These are phyloP conservation scores for Cryptophagus acutangulus DNA, from an alignment of 2,888 invertebrate species.

Conservation along the genomic window DNA sequence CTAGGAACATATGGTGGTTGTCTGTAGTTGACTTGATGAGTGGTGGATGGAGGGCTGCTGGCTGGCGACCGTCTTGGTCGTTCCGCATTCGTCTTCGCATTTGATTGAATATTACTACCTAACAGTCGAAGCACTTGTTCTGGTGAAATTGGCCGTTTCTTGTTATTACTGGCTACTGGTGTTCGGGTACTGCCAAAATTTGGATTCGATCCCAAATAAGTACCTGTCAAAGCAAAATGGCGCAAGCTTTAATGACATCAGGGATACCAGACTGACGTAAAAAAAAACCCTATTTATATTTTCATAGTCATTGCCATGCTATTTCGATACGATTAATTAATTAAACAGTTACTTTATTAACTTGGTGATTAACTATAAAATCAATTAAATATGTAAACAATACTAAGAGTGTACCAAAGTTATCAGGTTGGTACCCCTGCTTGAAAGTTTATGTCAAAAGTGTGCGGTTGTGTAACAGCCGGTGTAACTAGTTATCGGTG, in stretches of 20 bases:
- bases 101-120: conserved; percentile 33
- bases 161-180: conserved; percentile 51
- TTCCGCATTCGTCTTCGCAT: conserved; percentile 32
- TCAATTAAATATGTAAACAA: too few species aligned
- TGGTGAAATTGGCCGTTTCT: conserved; percentile 77
- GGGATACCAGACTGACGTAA: background rate
- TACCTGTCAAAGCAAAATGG: conserved; percentile 45
- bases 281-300: too few species aligned
- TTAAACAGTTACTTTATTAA: too few species aligned
- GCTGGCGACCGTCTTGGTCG: conserved; percentile 58
- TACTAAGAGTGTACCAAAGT: too few species aligned
- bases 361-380: too few species aligned
- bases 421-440: too few species aligned
- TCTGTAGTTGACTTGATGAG: conserved; percentile 58
- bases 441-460: conserved; percentile 3
- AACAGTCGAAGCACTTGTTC: conserved; percentile 59
- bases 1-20: conserved; percentile 52
- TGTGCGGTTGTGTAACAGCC: background rate
- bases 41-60: conserved; percentile 74
- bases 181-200: conserved; percentile 47
- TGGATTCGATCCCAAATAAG: conserved; percentile 67
- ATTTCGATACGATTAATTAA: too few species aligned
- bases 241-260: conserved; percentile 5
- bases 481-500: conserved; percentile 4
- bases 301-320: too few species aligned